A percentile compares a stretch with the other conserved stretches of the same genome.
These are phyloP conservation scores for Sinelater perroti DNA, from an alignment of 2,888 invertebrate genomes.

Conservation along the genomic window DNA sequence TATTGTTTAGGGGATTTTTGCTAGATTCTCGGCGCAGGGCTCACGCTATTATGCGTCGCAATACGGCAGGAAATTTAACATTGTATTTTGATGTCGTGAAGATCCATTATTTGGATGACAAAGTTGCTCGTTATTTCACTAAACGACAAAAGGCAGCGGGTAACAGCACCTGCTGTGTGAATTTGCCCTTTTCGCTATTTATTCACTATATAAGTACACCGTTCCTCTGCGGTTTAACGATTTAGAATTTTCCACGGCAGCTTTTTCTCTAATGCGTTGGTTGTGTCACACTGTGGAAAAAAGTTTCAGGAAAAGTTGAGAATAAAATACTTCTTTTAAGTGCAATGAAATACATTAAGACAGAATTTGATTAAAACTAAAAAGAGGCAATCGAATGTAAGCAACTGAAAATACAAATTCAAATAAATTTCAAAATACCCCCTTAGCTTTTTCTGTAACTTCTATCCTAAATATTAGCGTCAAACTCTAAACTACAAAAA, in stretches of 20 bases:
- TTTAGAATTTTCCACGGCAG: neutral
- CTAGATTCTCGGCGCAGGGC: constrained; percentile 20
- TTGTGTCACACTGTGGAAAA: too few species aligned
- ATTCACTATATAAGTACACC: constrained; percentile 32
- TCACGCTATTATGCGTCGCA: constrained; percentile 21
- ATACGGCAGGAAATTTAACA: constrained; percentile 27
- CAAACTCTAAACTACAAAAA: too few species aligned
- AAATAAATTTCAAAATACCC: too few species aligned
- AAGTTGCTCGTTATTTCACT: constrained; percentile 34
- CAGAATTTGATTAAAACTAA: too few species aligned
- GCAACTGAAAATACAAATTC: too few species aligned
- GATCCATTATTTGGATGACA: constrained; percentile 38
- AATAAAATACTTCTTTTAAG: too few species aligned
- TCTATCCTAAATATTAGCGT: too few species aligned
- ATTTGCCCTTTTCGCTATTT: constrained; percentile 29
- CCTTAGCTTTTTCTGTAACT: too few species aligned
- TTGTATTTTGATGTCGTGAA: constrained; percentile 35
- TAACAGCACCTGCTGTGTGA: constrained; percentile 35
- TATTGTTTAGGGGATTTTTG: too few species aligned
- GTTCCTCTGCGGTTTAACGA: constrained; percentile 19
- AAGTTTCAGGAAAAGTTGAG: too few species aligned
- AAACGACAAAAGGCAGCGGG: constrained; percentile 28
- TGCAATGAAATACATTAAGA: too few species aligned
- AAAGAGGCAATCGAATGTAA: too few species aligned
- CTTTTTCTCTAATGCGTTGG: neutral